Base-by-base conservation (phyloP, 2,888 invertebrate genomes). In the Arctia plantaginis region DNA sequence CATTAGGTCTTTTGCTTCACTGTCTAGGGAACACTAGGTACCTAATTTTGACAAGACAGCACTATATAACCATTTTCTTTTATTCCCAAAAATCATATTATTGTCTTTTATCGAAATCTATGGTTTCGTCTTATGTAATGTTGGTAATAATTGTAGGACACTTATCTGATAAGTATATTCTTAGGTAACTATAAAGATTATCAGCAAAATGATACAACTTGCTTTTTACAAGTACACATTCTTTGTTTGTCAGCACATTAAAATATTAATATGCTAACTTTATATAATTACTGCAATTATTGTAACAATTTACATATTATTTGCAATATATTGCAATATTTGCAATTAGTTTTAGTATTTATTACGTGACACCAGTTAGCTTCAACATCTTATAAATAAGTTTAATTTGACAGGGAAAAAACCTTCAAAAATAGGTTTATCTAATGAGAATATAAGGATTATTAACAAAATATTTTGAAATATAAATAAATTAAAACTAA, bases 131-230 rank as follows among this genome's bases (percentile, higher is more conserved):
- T 70, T 70, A 44, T 55, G 39, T 62, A 41, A 70, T 33, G 41
- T 62, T 27, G 27, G 62, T 70, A 62, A 62, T 70, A 44, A 62
- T 62, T 70, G 27, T 41, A 62, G 12, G 20, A 30, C 35, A 20
- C 44, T 30, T 62, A 70, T 70, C 41, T 62, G 62, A 70, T 59
- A 69, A 70, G 13, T 27, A 33, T 33, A 62, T 30, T 30, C 7
- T 30, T 18, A 62, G 15, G 15, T 62, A 30, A 30, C 18, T 62
- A 18, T 18, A 70, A 20, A 62, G 62, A 70, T 59, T 62, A 62
- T 62, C 59, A 30, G 15, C 15, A 30, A 30, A 30, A 27, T 51
- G 15, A 51, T 35, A 35, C 35, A 69, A 55, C 23, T 35, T 10
- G n/a, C 6, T 7, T 30, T 30, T 15, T 59, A 15, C 27, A 30